Conservation (phyloP, 2,113 vertebrate genomes). For the Psammodynastes pulverulentus region DNA sequence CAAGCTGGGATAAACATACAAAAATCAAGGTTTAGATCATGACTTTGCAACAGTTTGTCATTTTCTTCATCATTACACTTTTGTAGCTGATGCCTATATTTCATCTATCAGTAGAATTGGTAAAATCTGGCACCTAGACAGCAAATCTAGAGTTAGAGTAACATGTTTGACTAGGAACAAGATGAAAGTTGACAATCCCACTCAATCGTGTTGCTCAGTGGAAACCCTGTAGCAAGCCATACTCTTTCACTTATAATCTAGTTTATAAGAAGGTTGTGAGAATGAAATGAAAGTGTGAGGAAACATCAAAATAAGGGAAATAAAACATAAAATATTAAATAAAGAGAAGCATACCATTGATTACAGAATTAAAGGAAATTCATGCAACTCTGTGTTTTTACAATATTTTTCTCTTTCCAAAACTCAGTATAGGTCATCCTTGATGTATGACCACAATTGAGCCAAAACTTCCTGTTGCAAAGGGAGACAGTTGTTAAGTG, state of each 20-base stretch:
- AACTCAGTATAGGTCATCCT: not conserved
- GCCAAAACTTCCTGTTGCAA: not conserved
- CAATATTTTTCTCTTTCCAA: not conserved
- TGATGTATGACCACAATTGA: not conserved
- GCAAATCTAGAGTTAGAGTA: not conserved
- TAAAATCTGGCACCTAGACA: not conserved
- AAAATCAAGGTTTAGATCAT: not conserved
- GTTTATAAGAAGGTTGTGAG: not conserved
- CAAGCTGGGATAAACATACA: not conserved
- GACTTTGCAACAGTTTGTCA: not conserved
- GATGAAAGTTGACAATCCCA: not conserved
- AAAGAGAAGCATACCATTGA: not conserved
- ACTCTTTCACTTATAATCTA: not conserved
- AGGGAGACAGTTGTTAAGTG: too few species aligned
- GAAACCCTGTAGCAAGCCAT: not conserved
- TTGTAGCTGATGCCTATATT: not conserved
- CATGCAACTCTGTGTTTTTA: not conserved
- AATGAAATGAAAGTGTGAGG: not conserved
- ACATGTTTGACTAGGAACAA: not conserved
- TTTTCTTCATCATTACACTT: not conserved
- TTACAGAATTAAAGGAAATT: not conserved
- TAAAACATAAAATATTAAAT: not conserved
- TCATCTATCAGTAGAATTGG: not conserved
- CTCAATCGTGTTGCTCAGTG: not conserved
- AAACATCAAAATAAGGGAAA: not conserved